Conservation (phyloP, 2,113 vertebrate species). For the Pungitius pungitius region DNA sequence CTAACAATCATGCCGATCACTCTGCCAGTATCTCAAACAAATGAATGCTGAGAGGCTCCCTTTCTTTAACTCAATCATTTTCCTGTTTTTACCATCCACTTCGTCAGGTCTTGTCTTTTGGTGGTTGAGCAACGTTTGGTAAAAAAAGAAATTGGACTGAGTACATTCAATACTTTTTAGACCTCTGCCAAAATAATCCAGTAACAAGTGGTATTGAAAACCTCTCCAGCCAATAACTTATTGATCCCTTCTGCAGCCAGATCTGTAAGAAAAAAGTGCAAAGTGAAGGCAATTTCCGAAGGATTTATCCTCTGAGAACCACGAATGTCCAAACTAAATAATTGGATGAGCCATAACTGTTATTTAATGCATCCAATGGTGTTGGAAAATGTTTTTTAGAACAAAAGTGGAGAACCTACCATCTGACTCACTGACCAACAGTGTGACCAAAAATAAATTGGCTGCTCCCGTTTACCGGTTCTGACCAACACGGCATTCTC, state of each 20-base stretch:
- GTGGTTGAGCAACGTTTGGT: not conserved
- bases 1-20: constrained; percentile 53
- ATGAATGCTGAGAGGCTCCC: constrained; percentile 36
- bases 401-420: not conserved
- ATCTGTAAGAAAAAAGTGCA: not conserved
- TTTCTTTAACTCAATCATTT: constrained; percentile 32
- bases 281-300: not conserved
- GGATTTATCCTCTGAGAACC: not conserved
- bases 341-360: not conserved
- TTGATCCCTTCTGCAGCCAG: not conserved
- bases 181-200: not conserved
- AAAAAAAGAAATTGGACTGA: not conserved
- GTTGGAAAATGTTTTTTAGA: not conserved
- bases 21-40: constrained; percentile 43
- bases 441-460: not conserved
- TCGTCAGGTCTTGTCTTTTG: constrained; percentile 23
- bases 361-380: not conserved
- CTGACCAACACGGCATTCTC: constrained; percentile 6
- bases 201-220: not conserved
- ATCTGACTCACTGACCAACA: not conserved
- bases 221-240: not conserved
- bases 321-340: not conserved
- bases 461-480: not conserved
- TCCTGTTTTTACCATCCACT: constrained; percentile 23
- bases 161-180: not conserved